Evolutionary conservation across 2,113 vertebrate genomes (phyloP).

Genomic region (Lota lota): DNA sequence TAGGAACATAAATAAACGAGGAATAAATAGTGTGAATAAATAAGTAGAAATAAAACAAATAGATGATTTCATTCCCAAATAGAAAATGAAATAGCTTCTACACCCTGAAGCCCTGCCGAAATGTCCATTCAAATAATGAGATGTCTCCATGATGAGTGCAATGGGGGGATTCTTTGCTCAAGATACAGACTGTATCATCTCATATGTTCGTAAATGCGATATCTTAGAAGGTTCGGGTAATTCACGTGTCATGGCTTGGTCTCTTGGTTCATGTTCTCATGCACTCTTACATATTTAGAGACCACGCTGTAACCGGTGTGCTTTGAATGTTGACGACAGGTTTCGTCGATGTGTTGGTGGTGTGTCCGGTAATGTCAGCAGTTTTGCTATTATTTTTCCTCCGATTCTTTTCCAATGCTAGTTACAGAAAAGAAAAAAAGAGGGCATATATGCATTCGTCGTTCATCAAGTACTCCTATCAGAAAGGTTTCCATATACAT

Average conservation of each 20-base stretch:
- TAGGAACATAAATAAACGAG: slow-evolving; percentile 68
- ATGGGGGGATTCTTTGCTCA: no score
- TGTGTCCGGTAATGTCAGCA: neutral
- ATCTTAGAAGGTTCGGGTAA: no score
- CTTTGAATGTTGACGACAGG: neutral
- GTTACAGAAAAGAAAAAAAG: neutral
- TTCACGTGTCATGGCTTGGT: no score
- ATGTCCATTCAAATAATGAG: slow-evolving; percentile 45
- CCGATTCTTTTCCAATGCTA: neutral
- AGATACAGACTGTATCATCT: no score
- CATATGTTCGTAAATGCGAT: no score
- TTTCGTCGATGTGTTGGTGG: slow-evolving; percentile 15
- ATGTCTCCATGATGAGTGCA: slow-evolving; percentile 36
- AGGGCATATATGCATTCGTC: slow-evolving; percentile 40
- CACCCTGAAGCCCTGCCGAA: slow-evolving; percentile 52
- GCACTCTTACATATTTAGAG: no score
- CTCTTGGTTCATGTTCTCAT: no score
- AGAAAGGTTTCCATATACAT: slow-evolving; percentile 57
- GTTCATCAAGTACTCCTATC: slow-evolving; percentile 46
- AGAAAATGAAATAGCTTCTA: slow-evolving; percentile 58
- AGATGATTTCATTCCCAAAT: slow-evolving; percentile 42
- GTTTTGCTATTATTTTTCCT: slow-evolving; percentile 23
- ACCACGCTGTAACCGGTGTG: no score
- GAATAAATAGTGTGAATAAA: slow-evolving; percentile 74
- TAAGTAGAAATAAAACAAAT: slow-evolving; percentile 71